These are phyloP conservation scores for Rhingia campestris DNA, from an alignment of 2,888 invertebrate species.

Conservation along the genomic window DNA sequence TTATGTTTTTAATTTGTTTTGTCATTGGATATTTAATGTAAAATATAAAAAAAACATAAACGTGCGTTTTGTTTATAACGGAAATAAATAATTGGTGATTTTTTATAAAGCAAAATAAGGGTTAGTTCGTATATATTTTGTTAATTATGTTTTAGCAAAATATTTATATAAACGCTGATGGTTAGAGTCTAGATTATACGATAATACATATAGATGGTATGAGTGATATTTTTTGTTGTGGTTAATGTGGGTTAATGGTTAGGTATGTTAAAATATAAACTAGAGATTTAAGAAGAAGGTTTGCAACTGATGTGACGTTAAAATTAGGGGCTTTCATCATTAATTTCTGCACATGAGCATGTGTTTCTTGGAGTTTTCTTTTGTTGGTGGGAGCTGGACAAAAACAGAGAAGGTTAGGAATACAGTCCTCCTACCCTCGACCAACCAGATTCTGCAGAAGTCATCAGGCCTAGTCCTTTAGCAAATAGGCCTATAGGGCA, in stretches of 20 bases:
- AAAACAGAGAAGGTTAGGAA: no score
- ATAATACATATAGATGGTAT: constrained; percentile 18
- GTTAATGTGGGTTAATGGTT: constrained; percentile 27
- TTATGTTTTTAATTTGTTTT: constrained; percentile 22
- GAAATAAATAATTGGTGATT: constrained; percentile 76
- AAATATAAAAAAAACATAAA: constrained; percentile 64
- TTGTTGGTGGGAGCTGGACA: no score
- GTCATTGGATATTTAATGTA: constrained; percentile 26
- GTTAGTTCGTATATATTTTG: constrained; percentile 17
- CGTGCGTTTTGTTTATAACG: constrained; percentile 66
- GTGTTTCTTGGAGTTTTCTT: no score
- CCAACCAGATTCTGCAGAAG: no score
- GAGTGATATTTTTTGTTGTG: background rate
- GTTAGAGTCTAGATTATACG: constrained; percentile 43
- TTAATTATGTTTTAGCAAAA: constrained; percentile 26
- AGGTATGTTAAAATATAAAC: background rate
- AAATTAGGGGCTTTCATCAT: no score
- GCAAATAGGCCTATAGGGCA: no score
- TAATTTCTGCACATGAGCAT: no score
- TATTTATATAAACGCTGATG: constrained; percentile 33
- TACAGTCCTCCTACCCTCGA: no score
- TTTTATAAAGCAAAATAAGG: constrained; percentile 65
- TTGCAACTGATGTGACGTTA: background rate
- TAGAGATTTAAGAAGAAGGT: constrained; percentile 13
- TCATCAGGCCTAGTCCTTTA: no score